phyloP scores from a whole-genome alignment of 2,888 invertebrate genomes.

The Pseudanteris insignis region DNA sequence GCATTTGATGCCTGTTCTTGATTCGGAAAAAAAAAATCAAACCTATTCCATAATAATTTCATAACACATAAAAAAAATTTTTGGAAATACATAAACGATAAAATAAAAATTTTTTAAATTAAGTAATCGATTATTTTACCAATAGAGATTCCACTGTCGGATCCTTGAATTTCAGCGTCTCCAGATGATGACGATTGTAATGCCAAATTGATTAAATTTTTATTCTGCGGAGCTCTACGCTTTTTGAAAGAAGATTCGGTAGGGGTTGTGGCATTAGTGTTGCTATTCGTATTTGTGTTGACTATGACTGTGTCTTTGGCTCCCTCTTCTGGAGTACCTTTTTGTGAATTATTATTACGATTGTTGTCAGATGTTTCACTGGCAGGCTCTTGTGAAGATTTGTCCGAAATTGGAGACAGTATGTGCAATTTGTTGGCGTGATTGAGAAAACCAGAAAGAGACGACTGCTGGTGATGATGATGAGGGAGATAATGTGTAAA shows the following conservation, averaged over 20 bases:
- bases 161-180: constrained; percentile 83
- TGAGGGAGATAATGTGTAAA: constrained; percentile 71
- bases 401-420: constrained; percentile 88
- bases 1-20: too few relatives aligned
- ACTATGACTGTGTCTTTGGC: constrained; percentile 62
- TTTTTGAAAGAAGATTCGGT: constrained; percentile 68
- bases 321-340: constrained; percentile 77
- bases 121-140: too few relatives aligned
- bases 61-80: too few relatives aligned
- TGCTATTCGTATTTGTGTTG: constrained; percentile 65
- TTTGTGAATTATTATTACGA: constrained; percentile 80
- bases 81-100: too few relatives aligned
- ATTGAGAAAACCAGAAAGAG: constrained; percentile 74
- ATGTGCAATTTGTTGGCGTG: constrained; percentile 83
- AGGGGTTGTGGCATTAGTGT: constrained; percentile 62
- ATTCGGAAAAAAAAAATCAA: too few relatives aligned
- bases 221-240: constrained; percentile 78
- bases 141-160: constrained; percentile 88
- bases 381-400: constrained; percentile 86
- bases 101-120: too few relatives aligned
- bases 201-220: constrained; percentile 77
- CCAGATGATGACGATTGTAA: constrained; percentile 73
- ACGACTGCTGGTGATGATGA: constrained; percentile 65
- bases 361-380: constrained; percentile 86
- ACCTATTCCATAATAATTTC: too few relatives aligned